phyloP scores from a whole-genome alignment of 1,140 invertebrate genomes.

The fruit fly (Drosophila melanogaster) region Release_6_plus_ISO1_MT NT_033779.5:374501-375000 shows the following conservation, averaged over 20 bases:
- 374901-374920: slow-evolving; percentile 63
- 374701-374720: slow-evolving; percentile 12
- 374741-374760: slow-evolving; percentile 72
- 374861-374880: slow-evolving; percentile 80
- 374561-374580: slow-evolving; percentile 63
- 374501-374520: slow-evolving; percentile 5
- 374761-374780: slow-evolving; percentile 70
- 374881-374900: slow-evolving; percentile 82
- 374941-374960: slow-evolving; percentile 56
- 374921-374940: slow-evolving; percentile 14
- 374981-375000: slow-evolving; percentile 83
- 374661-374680: slow-evolving; percentile 59
- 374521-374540: slow-evolving; percentile 48
- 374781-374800: slow-evolving; percentile 23
- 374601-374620: slow-evolving; percentile 73
- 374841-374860: slow-evolving; percentile 78
- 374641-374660: slow-evolving; percentile 55
- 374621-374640: slow-evolving; percentile 50
- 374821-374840: slow-evolving; percentile 13
- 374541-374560: slow-evolving; percentile 73
- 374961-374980: slow-evolving; percentile 68
- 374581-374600: slow-evolving; percentile 80
- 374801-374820: too few species aligned
- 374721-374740: slow-evolving; percentile 50
- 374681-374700: slow-evolving; percentile 16